phyloP scores from a whole-genome alignment of 1,140 invertebrate species.

The Sipha flava region DNA sequence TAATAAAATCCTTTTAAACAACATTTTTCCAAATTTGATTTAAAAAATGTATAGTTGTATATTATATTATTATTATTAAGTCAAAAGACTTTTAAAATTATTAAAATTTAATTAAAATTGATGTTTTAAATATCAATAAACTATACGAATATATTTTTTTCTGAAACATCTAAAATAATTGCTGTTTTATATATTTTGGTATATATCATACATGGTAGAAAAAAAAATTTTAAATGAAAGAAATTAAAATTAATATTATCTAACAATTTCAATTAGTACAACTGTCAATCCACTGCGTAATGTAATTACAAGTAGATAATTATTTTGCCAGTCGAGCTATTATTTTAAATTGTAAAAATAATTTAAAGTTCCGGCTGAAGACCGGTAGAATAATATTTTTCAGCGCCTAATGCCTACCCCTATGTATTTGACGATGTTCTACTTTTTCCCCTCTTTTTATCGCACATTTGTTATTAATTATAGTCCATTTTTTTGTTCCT shows the following conservation, averaged over 20 bases:
- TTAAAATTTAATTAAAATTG: not conserved
- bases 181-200: not conserved
- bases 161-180: not conserved
- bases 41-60: not conserved
- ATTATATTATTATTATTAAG: not conserved
- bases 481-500: not conserved
- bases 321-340: not conserved
- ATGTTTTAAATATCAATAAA: not conserved
- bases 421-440: not conserved
- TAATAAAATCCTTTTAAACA: not conserved
- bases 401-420: not conserved
- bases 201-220: not conserved
- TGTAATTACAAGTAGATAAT: not conserved
- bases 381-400: not conserved
- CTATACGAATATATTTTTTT: not conserved
- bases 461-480: conserved; percentile 3
- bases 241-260: not conserved
- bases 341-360: not conserved
- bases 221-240: not conserved
- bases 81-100: not conserved
- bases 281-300: not conserved
- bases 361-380: not conserved
- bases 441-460: not conserved
- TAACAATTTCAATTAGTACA: not conserved
- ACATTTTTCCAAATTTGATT: not conserved